A percentile compares a stretch with the other conserved stretches of the same genome.
These are phyloP conservation scores for Cricetomys ansorgei DNA, from an alignment of 2,113 vertebrate species.

Conservation along the genomic window DNA sequence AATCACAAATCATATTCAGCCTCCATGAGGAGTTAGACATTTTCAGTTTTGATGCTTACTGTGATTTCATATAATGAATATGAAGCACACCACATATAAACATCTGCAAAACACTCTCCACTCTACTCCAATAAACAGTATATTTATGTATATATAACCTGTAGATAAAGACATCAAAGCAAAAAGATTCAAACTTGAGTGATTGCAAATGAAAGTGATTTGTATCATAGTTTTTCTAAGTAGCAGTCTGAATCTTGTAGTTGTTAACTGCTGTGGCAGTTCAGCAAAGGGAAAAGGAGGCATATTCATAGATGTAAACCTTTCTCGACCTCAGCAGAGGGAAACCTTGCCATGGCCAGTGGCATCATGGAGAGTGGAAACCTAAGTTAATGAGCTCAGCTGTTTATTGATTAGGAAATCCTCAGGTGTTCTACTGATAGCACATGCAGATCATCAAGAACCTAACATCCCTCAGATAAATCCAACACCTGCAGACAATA, in stretches of 20 bases:
- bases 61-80: background rate
- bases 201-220: background rate
- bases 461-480: too few relatives aligned
- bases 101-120: background rate
- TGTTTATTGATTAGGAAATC: too few relatives aligned
- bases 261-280: too few relatives aligned
- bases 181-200: background rate
- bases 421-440: too few relatives aligned
- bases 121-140: background rate
- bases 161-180: background rate
- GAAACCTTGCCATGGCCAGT: too few relatives aligned
- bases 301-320: too few relatives aligned
- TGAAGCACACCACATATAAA: background rate
- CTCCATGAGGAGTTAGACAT: background rate
- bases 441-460: too few relatives aligned
- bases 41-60: background rate
- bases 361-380: too few relatives aligned
- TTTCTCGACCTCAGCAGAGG: too few relatives aligned
- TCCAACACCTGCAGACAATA: too few relatives aligned
- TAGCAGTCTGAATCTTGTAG: background rate
- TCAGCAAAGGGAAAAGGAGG: too few relatives aligned
- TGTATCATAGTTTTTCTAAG: conserved; percentile 21
- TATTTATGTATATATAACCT: background rate
- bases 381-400: too few relatives aligned
- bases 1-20: background rate